Conservation (phyloP, 2,888 invertebrate genomes). For the Alcis repandata region DNA sequence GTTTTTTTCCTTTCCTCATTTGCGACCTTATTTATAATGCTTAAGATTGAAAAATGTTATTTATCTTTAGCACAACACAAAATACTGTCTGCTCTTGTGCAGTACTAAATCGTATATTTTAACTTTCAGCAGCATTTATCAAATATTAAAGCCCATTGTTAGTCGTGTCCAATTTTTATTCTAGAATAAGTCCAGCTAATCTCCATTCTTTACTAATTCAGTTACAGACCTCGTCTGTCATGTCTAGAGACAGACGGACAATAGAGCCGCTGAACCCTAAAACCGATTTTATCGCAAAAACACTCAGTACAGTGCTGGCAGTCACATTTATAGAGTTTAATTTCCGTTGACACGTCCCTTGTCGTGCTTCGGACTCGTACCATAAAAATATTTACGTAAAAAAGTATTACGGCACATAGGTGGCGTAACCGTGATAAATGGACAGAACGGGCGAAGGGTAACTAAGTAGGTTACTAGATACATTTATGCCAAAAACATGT, state of each 20-base stretch:
- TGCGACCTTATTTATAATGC: neutral
- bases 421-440: slow-evolving; percentile 51
- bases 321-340: slow-evolving; percentile 51
- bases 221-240: slow-evolving; percentile 14
- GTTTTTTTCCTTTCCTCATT: neutral
- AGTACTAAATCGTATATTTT: neutral
- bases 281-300: slow-evolving; percentile 36
- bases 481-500: slow-evolving; percentile 47
- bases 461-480: slow-evolving; percentile 45
- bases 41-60: no score
- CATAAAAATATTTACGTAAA: slow-evolving; percentile 49
- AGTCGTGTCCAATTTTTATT: neutral
- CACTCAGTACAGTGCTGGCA: slow-evolving; percentile 33
- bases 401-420: slow-evolving; percentile 49
- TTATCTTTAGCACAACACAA: no score
- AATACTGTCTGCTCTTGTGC: neutral
- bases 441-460: slow-evolving; percentile 45
- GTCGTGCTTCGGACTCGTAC: slow-evolving; percentile 43
- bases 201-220: slow-evolving; percentile 16
- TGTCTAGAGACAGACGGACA: slow-evolving; percentile 9
- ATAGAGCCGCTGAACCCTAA: slow-evolving; percentile 20
- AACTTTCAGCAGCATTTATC: no score
- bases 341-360: slow-evolving; percentile 50
- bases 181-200: neutral
- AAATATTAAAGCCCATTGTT: neutral